Percentiles rank a stretch among this genome's conserved stretches.
These are phyloP conservation scores for Poeciliopsis gracilis DNA, from an alignment of 2,797 vertebrate genomes.

Conservation along the genomic window DNA sequence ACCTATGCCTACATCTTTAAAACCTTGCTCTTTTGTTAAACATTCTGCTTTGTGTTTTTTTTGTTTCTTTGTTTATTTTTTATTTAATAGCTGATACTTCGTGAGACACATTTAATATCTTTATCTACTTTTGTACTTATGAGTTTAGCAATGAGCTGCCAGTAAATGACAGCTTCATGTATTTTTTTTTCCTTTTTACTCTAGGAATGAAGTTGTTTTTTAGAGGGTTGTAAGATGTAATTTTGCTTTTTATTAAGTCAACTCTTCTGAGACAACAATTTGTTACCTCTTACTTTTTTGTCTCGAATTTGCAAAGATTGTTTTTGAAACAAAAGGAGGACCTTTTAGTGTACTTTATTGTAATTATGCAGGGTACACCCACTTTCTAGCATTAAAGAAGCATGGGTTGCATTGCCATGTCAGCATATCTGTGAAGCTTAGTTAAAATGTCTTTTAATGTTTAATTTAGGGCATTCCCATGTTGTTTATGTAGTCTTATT, in stretches of 20 bases:
- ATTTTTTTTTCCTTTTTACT: not conserved
- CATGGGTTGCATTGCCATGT: not conserved
- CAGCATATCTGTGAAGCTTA: not conserved
- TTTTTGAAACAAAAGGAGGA: not conserved
- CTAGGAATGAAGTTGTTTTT: not conserved
- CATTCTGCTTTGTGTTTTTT: not conserved
- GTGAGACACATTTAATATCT: not conserved
- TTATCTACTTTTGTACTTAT: not conserved
- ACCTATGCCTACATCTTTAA: not conserved
- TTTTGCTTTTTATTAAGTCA: not conserved
- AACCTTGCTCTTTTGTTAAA: not conserved
- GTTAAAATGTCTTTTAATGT: not conserved
- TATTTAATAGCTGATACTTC: not conserved
- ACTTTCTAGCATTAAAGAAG: not conserved
- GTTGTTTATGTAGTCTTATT: not conserved
- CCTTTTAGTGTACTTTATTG: not conserved
- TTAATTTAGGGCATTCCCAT: not conserved
- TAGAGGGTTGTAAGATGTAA: not conserved
- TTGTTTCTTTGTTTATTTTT: not conserved
- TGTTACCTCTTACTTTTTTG: not conserved
- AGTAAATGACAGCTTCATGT: not conserved
- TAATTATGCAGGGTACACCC: not conserved
- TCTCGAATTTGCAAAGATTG: not conserved
- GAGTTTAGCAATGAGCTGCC: not conserved
- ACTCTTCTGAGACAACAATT: not conserved